Conservation (phyloP, 2,797 vertebrate species). For the Fringilla coelebs region DNA sequence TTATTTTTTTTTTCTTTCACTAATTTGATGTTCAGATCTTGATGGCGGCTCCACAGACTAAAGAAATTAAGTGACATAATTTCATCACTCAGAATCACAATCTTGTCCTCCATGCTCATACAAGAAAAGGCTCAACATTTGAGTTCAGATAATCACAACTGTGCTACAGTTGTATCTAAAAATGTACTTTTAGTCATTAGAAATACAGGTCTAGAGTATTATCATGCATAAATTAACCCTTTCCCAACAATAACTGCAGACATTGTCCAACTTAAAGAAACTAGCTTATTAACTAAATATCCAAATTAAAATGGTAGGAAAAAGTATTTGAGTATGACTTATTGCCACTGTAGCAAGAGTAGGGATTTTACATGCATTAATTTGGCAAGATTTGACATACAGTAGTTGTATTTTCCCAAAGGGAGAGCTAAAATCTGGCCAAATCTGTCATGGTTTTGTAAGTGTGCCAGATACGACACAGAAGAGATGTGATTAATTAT, state of each 20-base stretch:
- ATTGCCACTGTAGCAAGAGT: not conserved
- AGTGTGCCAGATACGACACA: conserved; percentile 27
- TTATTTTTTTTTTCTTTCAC: not conserved
- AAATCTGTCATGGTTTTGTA: conserved; percentile 41
- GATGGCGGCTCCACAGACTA: not conserved
- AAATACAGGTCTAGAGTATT: not conserved
- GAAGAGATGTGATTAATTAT: conserved; percentile 46
- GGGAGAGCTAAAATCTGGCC: conserved; percentile 52
- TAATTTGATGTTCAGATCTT: not conserved
- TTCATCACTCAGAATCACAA: not conserved
- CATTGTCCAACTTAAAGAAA: not conserved
- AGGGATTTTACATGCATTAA: conserved; percentile 11
- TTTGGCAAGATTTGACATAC: conserved; percentile 53
- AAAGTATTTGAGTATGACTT: conserved; percentile 15
- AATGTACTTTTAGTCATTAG: not conserved
- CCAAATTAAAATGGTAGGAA: not conserved
- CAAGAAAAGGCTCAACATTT: not conserved
- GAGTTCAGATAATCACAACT: not conserved
- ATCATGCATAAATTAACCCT: not conserved
- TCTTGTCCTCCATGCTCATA: not conserved
- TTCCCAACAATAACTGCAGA: not conserved
- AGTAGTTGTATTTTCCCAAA: conserved; percentile 60
- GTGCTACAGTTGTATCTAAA: not conserved
- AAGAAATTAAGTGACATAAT: not conserved
- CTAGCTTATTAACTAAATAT: not conserved